These are phyloP conservation scores for Eulemur rubriventer DNA, from an alignment of 2,797 vertebrate genomes.

Conservation along the genomic window DNA sequence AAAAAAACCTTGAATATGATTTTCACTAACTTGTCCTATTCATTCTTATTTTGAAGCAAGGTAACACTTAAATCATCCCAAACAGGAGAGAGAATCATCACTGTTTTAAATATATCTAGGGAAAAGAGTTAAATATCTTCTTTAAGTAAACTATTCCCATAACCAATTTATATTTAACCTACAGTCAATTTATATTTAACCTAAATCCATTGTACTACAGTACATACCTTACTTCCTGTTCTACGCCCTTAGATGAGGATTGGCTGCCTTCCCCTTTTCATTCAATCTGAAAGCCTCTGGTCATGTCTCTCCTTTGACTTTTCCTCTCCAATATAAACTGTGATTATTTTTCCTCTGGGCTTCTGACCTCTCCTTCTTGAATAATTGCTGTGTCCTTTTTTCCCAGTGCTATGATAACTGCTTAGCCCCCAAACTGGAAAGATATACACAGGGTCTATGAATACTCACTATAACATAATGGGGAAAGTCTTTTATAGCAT, in stretches of 20 bases:
- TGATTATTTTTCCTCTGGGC: neutral
- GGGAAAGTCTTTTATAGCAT: neutral
- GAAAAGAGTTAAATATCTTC: neutral
- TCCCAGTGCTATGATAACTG: neutral
- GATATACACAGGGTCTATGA: neutral
- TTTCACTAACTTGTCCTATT: neutral
- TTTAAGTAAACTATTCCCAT: neutral
- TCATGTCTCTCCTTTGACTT: neutral
- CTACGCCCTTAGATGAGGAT: fast-evolving
- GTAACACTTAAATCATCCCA: neutral
- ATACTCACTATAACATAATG: neutral
- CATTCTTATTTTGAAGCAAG: neutral
- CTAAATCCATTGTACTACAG: neutral
- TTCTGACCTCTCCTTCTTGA: neutral
- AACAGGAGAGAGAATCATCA: neutral
- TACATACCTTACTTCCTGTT: neutral
- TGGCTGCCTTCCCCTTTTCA: fast-evolving
- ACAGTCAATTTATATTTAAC: neutral
- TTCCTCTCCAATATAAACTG: neutral
- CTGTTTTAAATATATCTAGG: neutral
- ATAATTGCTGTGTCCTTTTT: neutral
- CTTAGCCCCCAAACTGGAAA: neutral
- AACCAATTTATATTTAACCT: neutral
- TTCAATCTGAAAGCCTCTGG: neutral
- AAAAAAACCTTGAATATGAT: neutral